A percentile compares a stretch with the other conserved stretches of the same genome.
phyloP scores from a whole-genome alignment of 1,140 invertebrate genomes.

The Zeugodacus cucurbitae region DNA sequence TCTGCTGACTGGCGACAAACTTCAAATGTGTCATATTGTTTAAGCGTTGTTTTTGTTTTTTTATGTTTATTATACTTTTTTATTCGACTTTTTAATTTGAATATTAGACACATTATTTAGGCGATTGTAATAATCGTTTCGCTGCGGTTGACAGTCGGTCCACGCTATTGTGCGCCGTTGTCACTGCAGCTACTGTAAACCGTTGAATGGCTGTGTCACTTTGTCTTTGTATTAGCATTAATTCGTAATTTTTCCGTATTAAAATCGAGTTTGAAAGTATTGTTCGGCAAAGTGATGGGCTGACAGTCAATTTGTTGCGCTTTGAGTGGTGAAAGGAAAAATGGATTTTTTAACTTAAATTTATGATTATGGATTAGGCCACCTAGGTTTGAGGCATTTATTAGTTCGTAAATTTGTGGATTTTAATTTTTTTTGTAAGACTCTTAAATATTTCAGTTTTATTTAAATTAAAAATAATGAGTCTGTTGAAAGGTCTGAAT shows the following conservation, averaged over 20 bases:
- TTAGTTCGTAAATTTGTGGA: not conserved
- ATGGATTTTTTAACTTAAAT: not conserved
- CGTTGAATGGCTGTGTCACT: not conserved
- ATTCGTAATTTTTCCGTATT: not conserved
- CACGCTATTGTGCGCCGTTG: not conserved
- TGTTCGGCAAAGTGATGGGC: not conserved
- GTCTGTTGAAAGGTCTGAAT: too few relatives aligned
- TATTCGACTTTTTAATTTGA: not conserved
- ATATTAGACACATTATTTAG: not conserved
- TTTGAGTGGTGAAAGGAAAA: slow-evolving; percentile 10
- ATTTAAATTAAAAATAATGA: not conserved
- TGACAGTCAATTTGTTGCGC: not conserved
- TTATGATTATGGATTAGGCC: not conserved
- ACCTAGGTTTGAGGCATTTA: not conserved
- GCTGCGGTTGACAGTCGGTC: not conserved
- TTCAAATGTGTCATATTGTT: not conserved
- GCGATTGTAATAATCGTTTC: not conserved
- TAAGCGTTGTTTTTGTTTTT: not conserved
- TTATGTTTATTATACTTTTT: not conserved
- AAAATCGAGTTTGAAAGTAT: not conserved
- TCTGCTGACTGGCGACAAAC: not conserved
- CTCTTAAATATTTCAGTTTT: not conserved
- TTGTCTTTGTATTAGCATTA: not conserved
- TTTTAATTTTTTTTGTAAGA: not conserved
- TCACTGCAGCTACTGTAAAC: not conserved